A percentile compares a stretch with the other conserved stretches of the same genome.
Evolutionary conservation across 2,113 vertebrate species (phyloP).

Genomic region (Chloroceryle aenea): DNA sequence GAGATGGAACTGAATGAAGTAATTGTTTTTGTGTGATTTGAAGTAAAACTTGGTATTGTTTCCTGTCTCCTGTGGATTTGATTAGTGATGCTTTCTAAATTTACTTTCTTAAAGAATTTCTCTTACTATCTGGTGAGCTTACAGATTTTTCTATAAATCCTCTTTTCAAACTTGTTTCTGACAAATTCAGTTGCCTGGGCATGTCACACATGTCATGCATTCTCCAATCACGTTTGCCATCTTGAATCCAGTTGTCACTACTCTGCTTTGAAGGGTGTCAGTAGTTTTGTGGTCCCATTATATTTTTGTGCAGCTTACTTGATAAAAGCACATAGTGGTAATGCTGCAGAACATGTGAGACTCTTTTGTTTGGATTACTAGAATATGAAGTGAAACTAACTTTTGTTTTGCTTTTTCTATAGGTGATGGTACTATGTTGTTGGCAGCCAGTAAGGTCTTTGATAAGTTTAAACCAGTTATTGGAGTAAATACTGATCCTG

Average conservation of each 20-base stretch:
- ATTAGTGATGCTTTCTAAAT: background rate
- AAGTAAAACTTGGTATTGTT: background rate
- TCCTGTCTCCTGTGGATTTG: background rate
- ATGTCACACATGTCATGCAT: background rate
- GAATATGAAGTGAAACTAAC: background rate
- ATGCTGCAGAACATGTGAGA: background rate
- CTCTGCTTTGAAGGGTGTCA: background rate
- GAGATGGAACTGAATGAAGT: background rate
- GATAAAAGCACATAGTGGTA: background rate
- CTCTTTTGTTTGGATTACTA: background rate
- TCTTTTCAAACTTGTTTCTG: background rate
- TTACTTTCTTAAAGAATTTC: background rate
- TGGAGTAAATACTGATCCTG: conserved; percentile 97
- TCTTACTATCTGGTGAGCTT: background rate
- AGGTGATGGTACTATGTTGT: conserved; percentile 97
- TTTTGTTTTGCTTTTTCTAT: background rate
- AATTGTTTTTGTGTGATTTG: background rate
- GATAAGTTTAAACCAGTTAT: conserved; percentile 94
- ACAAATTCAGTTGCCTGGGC: background rate
- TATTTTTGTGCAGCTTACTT: background rate
- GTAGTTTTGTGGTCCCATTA: background rate
- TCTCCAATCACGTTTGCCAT: background rate
- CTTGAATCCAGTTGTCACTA: background rate
- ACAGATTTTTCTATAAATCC: background rate
- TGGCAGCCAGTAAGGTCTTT: conserved; percentile 96